Evolutionary conservation across 2,113 vertebrate genomes (phyloP).

Genomic region (Axis porcinus): DNA sequence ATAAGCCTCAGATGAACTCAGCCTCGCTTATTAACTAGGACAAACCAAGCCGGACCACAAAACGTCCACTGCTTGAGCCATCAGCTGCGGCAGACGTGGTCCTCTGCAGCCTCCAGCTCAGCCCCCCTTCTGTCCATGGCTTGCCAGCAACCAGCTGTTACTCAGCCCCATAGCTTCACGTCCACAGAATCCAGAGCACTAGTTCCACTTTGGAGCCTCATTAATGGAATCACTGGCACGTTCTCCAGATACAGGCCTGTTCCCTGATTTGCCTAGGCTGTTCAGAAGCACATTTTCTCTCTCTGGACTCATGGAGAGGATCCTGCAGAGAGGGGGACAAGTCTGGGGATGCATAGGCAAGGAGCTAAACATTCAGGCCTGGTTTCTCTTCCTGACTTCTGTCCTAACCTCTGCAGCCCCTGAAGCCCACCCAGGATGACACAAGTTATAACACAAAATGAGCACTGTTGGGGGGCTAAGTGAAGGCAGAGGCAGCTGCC

Average conservation of each 20-base stretch:
- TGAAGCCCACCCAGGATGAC: not conserved
- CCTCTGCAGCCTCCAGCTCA: not conserved
- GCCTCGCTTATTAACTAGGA: constrained; percentile 17
- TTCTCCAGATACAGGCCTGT: not conserved
- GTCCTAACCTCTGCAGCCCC: not conserved
- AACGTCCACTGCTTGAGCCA: not conserved
- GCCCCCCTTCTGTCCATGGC: not conserved
- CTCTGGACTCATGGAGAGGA: not conserved
- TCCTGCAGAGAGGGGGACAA: not conserved
- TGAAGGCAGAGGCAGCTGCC: not conserved
- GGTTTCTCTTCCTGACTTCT: not conserved
- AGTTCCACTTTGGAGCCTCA: not conserved
- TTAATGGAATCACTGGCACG: not conserved
- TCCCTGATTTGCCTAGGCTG: not conserved
- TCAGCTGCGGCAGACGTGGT: not conserved
- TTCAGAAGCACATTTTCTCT: not conserved
- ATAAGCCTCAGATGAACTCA: not conserved
- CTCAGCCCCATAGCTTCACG: not conserved
- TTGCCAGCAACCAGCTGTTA: constrained; percentile 25
- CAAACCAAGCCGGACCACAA: constrained; percentile 20
- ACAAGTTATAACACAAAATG: not conserved
- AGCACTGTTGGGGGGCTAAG: not conserved
- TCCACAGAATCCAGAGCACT: not conserved
- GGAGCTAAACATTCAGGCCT: not conserved
- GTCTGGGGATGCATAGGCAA: not conserved